These are phyloP conservation scores for Nannobrachium achirus DNA, from an alignment of 2,113 vertebrate species.

Conservation along the genomic window DNA sequence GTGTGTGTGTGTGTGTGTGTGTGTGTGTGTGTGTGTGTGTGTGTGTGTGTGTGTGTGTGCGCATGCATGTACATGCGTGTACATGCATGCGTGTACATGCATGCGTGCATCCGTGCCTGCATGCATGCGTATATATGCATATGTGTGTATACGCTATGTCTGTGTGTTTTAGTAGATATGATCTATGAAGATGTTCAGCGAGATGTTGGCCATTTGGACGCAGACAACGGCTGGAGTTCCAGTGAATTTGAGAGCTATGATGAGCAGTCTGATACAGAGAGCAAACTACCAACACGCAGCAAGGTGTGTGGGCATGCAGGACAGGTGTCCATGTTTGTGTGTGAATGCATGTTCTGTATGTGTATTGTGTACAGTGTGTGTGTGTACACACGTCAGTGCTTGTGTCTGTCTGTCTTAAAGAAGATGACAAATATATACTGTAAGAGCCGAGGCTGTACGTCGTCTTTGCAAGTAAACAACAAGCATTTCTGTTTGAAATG, in stretches of 20 bases:
- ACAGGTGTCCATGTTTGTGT: too few relatives aligned
- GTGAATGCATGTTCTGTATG: constrained; percentile 9
- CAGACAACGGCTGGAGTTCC: constrained; percentile 92
- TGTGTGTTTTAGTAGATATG: constrained; percentile 69
- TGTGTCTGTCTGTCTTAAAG: constrained; percentile 31
- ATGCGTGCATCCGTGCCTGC: too few relatives aligned
- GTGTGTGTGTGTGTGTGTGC: too few relatives aligned
- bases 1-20: too few relatives aligned
- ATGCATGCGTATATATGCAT: too few relatives aligned
- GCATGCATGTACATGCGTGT: too few relatives aligned
- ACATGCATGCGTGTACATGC: too few relatives aligned
- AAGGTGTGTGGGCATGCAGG: constrained; percentile 61
- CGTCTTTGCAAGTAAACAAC: constrained; percentile 54
- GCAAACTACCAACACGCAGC: constrained; percentile 71
- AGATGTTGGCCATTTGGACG: constrained; percentile 36
- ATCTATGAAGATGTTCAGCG: constrained; percentile 86
- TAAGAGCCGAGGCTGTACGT: constrained; percentile 26
- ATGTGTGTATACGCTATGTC: background rate
- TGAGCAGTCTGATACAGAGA: constrained; percentile 87
- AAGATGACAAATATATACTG: constrained; percentile 48
- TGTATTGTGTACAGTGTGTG: too few relatives aligned
- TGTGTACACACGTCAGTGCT: background rate
- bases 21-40: too few relatives aligned
- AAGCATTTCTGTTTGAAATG: constrained; percentile 46
- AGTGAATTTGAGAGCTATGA: constrained; percentile 98